Evolutionary conservation across 1,140 invertebrate genomes (phyloP).

Genomic region (Microplitis mediator): DNA sequence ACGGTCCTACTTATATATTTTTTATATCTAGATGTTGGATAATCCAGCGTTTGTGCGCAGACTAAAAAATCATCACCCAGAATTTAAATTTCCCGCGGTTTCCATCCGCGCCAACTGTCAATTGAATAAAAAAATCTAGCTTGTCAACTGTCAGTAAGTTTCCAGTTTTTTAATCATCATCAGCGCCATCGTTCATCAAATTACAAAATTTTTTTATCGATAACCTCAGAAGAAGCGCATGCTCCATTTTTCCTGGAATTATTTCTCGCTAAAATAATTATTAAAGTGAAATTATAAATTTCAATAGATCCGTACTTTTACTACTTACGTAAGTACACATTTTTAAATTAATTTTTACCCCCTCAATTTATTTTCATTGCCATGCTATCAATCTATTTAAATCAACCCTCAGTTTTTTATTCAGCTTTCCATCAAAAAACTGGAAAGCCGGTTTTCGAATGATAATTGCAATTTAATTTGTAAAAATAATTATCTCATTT

Average conservation of each 20-base stretch:
- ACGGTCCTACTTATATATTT: background rate
- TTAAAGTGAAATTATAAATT: slow-evolving; percentile 7
- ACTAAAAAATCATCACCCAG: too few species aligned
- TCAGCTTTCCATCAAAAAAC: too few species aligned
- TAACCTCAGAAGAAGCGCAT: background rate
- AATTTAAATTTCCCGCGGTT: background rate
- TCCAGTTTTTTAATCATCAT: background rate
- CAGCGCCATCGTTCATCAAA: background rate
- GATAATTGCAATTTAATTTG: too few species aligned
- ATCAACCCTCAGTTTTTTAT: too few species aligned
- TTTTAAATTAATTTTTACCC: too few species aligned
- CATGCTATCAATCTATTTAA: too few species aligned
- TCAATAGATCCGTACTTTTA: background rate
- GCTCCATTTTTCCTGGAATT: background rate
- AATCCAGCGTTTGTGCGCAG: too few species aligned
- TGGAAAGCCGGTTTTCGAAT: too few species aligned
- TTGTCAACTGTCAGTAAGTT: background rate
- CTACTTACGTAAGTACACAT: background rate
- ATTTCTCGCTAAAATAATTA: background rate
- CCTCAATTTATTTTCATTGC: too few species aligned
- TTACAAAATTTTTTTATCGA: background rate
- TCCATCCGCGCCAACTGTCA: background rate
- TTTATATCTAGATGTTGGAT: background rate
- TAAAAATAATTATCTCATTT: too few species aligned
- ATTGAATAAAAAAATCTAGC: background rate